Conservation (phyloP, 2,797 vertebrate species). For the Sparus aurata region DNA sequence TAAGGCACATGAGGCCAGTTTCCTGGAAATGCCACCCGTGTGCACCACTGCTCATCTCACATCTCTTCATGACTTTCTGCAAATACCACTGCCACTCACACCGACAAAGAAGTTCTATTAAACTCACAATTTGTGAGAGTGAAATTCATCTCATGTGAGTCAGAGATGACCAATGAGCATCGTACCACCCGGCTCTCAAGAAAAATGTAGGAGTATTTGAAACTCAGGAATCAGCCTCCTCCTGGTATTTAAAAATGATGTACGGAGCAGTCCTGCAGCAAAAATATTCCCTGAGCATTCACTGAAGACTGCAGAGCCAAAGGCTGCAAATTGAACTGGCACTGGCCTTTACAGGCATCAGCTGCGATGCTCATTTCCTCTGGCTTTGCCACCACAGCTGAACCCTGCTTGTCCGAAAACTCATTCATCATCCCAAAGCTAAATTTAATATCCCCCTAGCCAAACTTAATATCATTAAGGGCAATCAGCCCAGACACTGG, state of each 20-base stretch:
- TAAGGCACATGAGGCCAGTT: neutral
- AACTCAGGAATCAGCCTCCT: conserved; percentile 13
- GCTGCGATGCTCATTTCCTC: conserved; percentile 42
- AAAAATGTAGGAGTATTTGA: conserved; percentile 21
- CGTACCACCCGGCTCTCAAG: neutral
- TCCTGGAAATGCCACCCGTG: conserved; percentile 8
- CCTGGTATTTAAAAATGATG: conserved; percentile 40
- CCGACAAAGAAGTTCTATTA: conserved; percentile 27
- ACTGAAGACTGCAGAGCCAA: conserved; percentile 1
- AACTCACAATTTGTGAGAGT: neutral
- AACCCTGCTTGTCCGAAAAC: conserved; percentile 28
- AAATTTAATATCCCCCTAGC: conserved; percentile 47
- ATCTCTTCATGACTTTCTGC: conserved; percentile 11
- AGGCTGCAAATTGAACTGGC: conserved; percentile 40
- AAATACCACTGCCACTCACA: conserved; percentile 13
- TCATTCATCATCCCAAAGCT: conserved; percentile 40
- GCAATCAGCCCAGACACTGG: conserved; percentile 29
- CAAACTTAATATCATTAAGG: conserved; percentile 56
- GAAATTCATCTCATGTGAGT: conserved; percentile 8
- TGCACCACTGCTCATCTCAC: conserved; percentile 4
- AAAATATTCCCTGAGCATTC: conserved; percentile 16
- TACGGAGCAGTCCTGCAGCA: neutral
- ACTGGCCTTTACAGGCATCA: conserved; percentile 46
- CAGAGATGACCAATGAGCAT: neutral
- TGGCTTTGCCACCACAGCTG: conserved; percentile 6